phyloP scores from a whole-genome alignment of 2,888 invertebrate genomes.

The Iselma pallidipennis region DNA sequence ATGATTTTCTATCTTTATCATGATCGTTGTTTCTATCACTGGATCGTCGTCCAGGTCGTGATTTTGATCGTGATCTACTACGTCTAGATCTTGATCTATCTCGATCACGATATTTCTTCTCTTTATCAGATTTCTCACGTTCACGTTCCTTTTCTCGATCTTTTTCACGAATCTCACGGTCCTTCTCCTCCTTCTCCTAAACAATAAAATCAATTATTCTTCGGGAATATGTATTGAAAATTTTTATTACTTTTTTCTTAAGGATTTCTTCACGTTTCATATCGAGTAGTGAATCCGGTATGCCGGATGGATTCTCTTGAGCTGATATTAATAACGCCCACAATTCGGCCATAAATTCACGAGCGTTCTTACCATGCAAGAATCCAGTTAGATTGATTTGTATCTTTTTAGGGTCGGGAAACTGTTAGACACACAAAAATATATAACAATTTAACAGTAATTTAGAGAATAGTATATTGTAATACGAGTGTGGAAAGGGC shows the following conservation, averaged over 20 bases:
- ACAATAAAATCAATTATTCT: conserved; percentile 24
- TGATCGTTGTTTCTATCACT: conserved; percentile 36
- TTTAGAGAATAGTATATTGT: neutral
- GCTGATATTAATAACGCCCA: conserved; percentile 96
- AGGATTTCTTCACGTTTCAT: conserved; percentile 97
- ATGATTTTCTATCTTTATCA: conserved; percentile 37
- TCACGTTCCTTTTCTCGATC: conserved; percentile 57
- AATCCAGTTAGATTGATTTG: conserved; percentile 99
- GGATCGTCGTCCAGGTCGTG: conserved; percentile 37
- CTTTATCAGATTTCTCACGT: conserved; percentile 52
- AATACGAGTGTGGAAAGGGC: no score
- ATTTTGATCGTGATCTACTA: conserved; percentile 45
- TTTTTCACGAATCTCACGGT: conserved; percentile 56
- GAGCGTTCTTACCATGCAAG: conserved; percentile 95
- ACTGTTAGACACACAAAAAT: conserved; percentile 62
- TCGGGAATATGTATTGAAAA: neutral
- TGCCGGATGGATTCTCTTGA: conserved; percentile 93
- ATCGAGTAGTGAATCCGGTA: conserved; percentile 92
- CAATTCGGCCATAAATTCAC: conserved; percentile 96
- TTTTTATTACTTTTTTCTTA: conserved; percentile 72
- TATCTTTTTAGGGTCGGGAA: conserved; percentile 97
- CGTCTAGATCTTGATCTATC: conserved; percentile 50
- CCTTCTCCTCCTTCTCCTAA: conserved; percentile 78
- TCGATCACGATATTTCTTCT: conserved; percentile 57
- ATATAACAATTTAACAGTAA: neutral